phyloP scores from a whole-genome alignment of 2,888 invertebrate genomes.

The Dynastes hyllus region DNA sequence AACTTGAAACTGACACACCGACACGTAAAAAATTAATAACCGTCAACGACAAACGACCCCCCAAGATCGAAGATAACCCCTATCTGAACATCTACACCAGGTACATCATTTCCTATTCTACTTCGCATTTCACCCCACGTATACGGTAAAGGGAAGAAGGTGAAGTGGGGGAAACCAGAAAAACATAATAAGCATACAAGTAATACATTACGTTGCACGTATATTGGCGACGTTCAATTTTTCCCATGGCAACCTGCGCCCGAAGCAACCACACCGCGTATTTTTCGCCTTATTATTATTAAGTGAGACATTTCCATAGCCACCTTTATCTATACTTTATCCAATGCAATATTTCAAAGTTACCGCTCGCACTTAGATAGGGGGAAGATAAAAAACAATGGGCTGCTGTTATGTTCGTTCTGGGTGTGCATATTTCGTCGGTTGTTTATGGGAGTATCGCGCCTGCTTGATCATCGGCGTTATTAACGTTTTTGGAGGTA shows the following conservation, averaged over 20 bases:
- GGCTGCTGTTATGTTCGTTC: not conserved
- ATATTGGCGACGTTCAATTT: slow-evolving; percentile 9
- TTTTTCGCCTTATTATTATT: slow-evolving; percentile 20
- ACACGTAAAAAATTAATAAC: slow-evolving; percentile 2
- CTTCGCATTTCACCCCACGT: slow-evolving; percentile 1
- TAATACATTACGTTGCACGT: not conserved
- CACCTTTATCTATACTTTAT: slow-evolving; percentile 14
- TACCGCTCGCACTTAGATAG: not conserved
- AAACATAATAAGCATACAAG: not conserved
- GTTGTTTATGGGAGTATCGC: too few relatives aligned
- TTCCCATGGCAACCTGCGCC: slow-evolving; percentile 4
- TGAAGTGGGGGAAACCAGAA: not conserved
- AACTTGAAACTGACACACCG: not conserved
- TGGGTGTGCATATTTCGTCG: not conserved
- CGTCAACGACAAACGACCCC: not conserved
- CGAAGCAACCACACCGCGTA: not conserved
- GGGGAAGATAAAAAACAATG: slow-evolving; percentile 15
- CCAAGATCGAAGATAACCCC: slow-evolving; percentile 11
- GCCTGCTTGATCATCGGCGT: slow-evolving; percentile 7
- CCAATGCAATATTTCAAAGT: slow-evolving; percentile 20
- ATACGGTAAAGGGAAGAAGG: not conserved
- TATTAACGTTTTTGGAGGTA: not conserved
- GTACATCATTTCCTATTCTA: not conserved
- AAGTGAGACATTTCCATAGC: slow-evolving; percentile 27
- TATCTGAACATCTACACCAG: slow-evolving; percentile 4